phyloP scores from a whole-genome alignment of 2,113 vertebrate genomes.

The Peromyscus leucopus region DNA sequence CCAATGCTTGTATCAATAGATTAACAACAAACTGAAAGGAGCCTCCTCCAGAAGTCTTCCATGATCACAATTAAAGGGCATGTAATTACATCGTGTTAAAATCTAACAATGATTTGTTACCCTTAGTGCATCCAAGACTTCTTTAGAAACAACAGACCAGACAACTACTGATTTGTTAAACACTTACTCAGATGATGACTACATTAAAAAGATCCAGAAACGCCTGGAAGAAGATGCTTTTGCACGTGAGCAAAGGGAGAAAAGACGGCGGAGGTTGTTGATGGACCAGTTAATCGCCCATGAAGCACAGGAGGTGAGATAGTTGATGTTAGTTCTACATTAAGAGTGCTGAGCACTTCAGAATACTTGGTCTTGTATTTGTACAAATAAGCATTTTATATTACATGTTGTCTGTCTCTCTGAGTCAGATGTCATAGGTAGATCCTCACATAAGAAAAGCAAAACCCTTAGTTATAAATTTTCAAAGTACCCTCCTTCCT shows the following conservation, averaged over 20 bases:
- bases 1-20: background rate
- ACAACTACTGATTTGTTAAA: slow-evolving; percentile 82
- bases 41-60: background rate
- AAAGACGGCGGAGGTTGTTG: slow-evolving; percentile 89
- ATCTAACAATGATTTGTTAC: slow-evolving; percentile 66
- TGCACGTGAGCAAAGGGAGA: slow-evolving; percentile 91
- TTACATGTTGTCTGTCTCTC: background rate
- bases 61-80: background rate
- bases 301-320: slow-evolving; percentile 91
- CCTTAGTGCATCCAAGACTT: slow-evolving; percentile 72
- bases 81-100: background rate
- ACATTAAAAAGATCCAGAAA: slow-evolving; percentile 92
- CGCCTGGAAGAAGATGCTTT: slow-evolving; percentile 89
- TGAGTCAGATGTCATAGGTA: background rate
- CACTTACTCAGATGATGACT: slow-evolving; percentile 90
- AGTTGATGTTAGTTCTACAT: background rate
- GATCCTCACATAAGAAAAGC: background rate
- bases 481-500: background rate
- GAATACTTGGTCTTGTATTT: background rate
- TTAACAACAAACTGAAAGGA: background rate
- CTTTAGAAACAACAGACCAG: slow-evolving; percentile 56
- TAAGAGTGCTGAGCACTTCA: background rate
- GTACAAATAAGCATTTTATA: background rate
- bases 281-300: slow-evolving; percentile 91
- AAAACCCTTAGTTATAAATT: background rate